These are phyloP conservation scores for Sorex maritimensis DNA, from an alignment of 2,797 vertebrate genomes.

Conservation along the genomic window DNA sequence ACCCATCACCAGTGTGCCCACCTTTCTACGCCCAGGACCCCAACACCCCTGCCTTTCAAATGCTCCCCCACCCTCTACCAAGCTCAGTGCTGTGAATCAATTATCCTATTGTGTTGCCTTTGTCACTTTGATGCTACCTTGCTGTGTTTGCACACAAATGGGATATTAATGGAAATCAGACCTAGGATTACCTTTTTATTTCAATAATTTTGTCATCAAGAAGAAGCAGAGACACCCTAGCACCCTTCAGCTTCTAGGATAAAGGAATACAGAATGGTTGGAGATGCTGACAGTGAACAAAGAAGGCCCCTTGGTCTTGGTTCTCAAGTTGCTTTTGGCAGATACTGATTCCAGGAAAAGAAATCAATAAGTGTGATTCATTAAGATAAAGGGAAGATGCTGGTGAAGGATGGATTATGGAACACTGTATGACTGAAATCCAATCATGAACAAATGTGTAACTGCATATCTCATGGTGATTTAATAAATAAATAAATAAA, in stretches of 20 bases:
- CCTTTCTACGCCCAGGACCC: no score
- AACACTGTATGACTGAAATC: no score
- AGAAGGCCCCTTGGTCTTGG: background rate
- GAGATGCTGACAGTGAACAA: background rate
- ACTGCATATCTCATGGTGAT: no score
- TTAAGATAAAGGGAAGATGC: background rate
- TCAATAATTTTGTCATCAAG: slow-evolving; percentile 10
- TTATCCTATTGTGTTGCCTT: no score
- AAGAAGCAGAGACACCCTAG: background rate
- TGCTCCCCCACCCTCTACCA: no score
- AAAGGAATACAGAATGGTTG: background rate
- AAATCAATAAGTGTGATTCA: background rate
- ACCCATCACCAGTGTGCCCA: no score
- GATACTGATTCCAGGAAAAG: background rate
- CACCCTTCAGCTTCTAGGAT: background rate
- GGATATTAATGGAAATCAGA: background rate
- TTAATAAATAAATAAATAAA: no score
- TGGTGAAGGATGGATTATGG: no score
- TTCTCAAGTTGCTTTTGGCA: background rate
- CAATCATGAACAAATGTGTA: no score
- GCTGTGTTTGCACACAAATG: background rate
- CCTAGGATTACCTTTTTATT: slow-evolving; percentile 28
- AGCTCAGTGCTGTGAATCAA: no score
- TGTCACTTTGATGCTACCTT: no score
- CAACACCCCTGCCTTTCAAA: no score